Evolutionary conservation across 1,140 invertebrate genomes (phyloP), one percentile per base, ranked within the genome.

Genomic region (Plodia interpunctella): DNA sequence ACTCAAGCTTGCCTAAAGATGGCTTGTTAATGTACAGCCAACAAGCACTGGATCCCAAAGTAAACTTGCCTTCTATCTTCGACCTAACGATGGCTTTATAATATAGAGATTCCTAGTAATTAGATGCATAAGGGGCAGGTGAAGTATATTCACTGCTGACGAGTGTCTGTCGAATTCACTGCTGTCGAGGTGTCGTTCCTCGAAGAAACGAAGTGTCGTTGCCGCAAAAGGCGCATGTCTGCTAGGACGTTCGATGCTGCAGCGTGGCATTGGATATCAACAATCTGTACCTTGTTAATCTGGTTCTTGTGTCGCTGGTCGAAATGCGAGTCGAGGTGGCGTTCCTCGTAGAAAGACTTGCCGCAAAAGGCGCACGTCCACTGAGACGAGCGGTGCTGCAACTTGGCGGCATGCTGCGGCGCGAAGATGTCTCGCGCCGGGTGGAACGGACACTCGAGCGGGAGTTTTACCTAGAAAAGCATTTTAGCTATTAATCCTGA

Each of bases 341-440:
- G 93, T 81, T 98, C 96, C 74, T 96, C 94, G 82, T 96, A 94
- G 85, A 98, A 98, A 30, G 95, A 95, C 90, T 98, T 97, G 57
- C 97, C 97, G 90, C 97, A 98, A 60, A 97, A 93, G 35, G 95
- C 93, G 82, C 97, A 98, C 0, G 94, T 95, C 97, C 97, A 98
- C 80, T 96, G 95, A 9, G 95, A 96, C 1, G 95, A 93, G 57
- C 95, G 91, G 87, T 95, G 94, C 74, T 96, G 94, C 65, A 94
- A 91, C 89, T 97, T 96, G 66, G 95, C 92, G 25, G 92, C 90
- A 84, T 98, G 95, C 74, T 97, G 95, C 0, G 94, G 94, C 50
- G 94, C 93, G 86, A 96, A 97, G 28, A 97, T 94, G 87, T 98
- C 97, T 65, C 97, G 92, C 56, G 93, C 92, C 5, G 95, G 94